Percentiles rank a stretch among this genome's conserved stretches.
phyloP scores from a whole-genome alignment of 1,140 invertebrate species.

The Parasteatoda tepidariorum region DNA sequence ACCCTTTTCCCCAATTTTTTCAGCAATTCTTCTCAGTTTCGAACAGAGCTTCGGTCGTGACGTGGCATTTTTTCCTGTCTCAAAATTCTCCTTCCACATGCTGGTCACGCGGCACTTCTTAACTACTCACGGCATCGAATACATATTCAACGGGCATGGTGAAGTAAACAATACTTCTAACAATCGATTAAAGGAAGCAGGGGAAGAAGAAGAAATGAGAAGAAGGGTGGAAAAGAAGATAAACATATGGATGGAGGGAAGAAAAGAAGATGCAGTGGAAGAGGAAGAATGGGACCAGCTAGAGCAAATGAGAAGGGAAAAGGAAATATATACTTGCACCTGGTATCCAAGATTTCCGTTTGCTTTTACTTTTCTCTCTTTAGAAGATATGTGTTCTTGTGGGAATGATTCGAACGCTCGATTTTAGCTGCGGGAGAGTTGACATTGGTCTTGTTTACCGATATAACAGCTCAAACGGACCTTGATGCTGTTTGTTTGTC shows the following conservation, averaged over 20 bases:
- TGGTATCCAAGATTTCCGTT: constrained; percentile 44
- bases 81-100: constrained; percentile 11
- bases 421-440: background rate
- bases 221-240: background rate
- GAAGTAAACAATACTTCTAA: constrained; percentile 54
- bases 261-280: background rate
- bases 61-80: constrained; percentile 20
- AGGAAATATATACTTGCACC: constrained; percentile 55
- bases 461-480: background rate
- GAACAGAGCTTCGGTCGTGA: constrained; percentile 18
- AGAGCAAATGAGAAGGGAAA: constrained; percentile 28
- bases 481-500: background rate
- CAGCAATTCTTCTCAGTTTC: background rate
- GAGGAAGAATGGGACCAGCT: background rate
- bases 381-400: background rate
- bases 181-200: constrained; percentile 45
- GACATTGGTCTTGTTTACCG: background rate
- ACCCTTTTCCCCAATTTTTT: background rate
- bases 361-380: background rate
- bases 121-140: constrained; percentile 44
- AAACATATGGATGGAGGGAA: constrained; percentile 29
- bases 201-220: constrained; percentile 7
- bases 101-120: constrained; percentile 37
- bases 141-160: constrained; percentile 41
- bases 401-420: background rate